Base-by-base conservation (phyloP, 1,140 invertebrate genomes). In the Ylistrum balloti region DNA sequence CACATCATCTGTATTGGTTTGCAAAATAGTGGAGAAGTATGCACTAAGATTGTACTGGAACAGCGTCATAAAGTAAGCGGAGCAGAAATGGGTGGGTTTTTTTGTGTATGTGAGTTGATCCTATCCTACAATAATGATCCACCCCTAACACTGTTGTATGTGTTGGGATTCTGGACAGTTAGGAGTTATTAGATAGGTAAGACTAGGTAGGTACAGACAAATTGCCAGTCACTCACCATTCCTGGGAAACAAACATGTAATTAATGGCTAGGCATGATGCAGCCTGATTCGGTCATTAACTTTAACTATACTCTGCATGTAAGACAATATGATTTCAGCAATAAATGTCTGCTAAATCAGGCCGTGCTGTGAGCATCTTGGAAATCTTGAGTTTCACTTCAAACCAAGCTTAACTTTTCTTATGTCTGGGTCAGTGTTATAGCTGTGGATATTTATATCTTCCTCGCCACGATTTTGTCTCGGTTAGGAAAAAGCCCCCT, bases 201-300 rank as follows among this genome's bases (percentile, higher is more conserved):
- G 56, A 74, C 56, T 74, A 48, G 2, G 56, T 74, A 74, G 56
- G 56, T 74, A 74, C 11, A 74, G 22, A 74, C 56, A 74, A 20
- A 13, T 22, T 28, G n/a, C 56, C 56, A 74, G 56, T 74, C 56
- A 74, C 56, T 74, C 56, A 74, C 56, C 41, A 45, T 17, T 45
- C 41, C 41, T 45, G 41, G 41, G 41, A 17, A 45, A 15, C 56
- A 28, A 74, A 74, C 22, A 74, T 7, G 35, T 38, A 38, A 74
- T 74, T 74, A 74, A 74, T 74, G 56, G 56, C 56, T n/a, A 74
- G 56, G 56, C 56, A n/a, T 74, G 56, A 74, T 74, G 56, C 22
- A 74, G 22, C n/a, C 22, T n/a, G 56, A 74, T 74, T 74, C 56
- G 56, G 56, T 74, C 56, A 74, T 74, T 74, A 74, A 74, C 56